Conservation (phyloP, 2,113 vertebrate genomes). For the Pao palembangensis region DNA sequence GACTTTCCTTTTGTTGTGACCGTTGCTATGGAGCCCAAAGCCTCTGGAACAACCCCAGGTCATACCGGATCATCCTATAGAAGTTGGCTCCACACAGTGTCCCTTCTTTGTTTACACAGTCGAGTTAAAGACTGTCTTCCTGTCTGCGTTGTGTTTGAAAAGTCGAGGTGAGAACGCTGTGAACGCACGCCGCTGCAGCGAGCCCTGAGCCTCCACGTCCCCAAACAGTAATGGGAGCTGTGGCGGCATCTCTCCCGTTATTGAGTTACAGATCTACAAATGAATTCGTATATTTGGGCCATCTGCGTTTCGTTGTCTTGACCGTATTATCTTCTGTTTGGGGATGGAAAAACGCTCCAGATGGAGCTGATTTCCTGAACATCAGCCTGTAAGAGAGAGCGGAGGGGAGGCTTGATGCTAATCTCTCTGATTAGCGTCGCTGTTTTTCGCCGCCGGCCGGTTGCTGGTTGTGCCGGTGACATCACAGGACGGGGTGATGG, state of each 20-base stretch:
- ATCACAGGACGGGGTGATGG: conserved; percentile 42
- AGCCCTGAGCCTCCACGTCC: background rate
- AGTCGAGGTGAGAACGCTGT: background rate
- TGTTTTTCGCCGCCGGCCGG: conserved; percentile 45
- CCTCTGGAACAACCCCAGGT: background rate
- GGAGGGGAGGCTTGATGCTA: conserved; percentile 39
- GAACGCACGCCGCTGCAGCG: background rate
- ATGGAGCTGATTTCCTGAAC: conserved; percentile 61
- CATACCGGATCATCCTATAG: too few species aligned
- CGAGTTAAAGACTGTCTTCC: conserved; percentile 54
- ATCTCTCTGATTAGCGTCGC: conserved; percentile 52
- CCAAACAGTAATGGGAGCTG: conserved; percentile 30
- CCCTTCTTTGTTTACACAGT: too few species aligned
- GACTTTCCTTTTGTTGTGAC: conserved; percentile 36
- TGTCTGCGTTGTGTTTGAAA: conserved; percentile 16
- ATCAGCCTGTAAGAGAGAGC: conserved; percentile 21
- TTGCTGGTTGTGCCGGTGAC: conserved; percentile 39
- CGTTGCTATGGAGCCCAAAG: conserved; percentile 41
- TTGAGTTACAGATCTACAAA: conserved; percentile 26
- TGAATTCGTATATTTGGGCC: conserved; percentile 35
- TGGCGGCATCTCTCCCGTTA: conserved; percentile 25
- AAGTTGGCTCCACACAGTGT: too few species aligned
- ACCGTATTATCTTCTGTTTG: background rate
- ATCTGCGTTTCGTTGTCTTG: conserved; percentile 20
- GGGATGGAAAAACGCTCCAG: conserved; percentile 32